Evolutionary conservation across 2,113 vertebrate genomes (phyloP).

Genomic region (Eubucco bourcierii): DNA sequence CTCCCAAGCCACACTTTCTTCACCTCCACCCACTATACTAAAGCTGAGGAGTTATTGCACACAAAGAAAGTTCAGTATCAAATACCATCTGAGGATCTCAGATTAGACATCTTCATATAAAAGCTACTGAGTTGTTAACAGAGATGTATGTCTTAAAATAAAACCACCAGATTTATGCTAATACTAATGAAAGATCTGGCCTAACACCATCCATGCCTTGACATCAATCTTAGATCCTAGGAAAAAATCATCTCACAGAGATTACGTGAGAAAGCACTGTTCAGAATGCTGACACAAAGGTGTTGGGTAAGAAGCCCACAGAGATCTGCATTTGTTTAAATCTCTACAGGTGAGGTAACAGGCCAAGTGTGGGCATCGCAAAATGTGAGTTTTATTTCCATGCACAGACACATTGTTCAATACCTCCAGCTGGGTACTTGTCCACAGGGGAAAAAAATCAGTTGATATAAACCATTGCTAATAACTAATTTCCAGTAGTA

Average conservation of each 20-base stretch:
- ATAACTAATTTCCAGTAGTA: neutral
- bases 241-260: neutral
- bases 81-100: neutral
- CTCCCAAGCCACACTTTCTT: neutral
- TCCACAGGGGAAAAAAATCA: neutral
- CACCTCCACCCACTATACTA: neutral
- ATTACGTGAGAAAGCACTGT: neutral
- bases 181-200: neutral
- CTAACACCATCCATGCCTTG: neutral
- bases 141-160: neutral
- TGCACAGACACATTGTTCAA: neutral
- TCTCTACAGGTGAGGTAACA: rapidly evolving
- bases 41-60: neutral
- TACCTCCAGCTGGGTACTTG: neutral
- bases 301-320: neutral
- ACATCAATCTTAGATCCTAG: neutral
- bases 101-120: neutral
- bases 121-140: neutral
- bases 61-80: neutral
- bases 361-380: neutral
- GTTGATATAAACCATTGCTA: neutral
- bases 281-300: neutral
- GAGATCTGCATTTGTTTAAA: neutral
- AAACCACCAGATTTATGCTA: rapidly evolving
- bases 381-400: neutral